Conservation (phyloP, 2,113 vertebrate genomes). For the Apteryx mantelli region DNA sequence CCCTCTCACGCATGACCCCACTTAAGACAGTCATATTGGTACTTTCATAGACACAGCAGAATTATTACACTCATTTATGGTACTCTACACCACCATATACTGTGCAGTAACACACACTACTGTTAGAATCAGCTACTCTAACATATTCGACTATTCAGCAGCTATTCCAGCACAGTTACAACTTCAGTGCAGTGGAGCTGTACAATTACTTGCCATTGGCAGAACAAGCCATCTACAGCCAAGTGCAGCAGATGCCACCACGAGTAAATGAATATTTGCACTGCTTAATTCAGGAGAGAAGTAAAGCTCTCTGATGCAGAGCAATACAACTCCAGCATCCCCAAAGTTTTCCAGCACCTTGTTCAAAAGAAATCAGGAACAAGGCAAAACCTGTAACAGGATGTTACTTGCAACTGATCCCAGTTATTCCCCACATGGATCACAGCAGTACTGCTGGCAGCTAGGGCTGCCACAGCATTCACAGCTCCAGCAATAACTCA, state of each 20-base stretch:
- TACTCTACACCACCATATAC: background rate
- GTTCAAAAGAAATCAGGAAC: background rate
- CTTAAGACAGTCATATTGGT: background rate
- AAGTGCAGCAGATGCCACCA: background rate
- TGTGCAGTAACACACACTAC: rapidly evolving
- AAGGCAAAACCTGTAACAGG: background rate
- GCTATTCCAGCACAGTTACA: background rate
- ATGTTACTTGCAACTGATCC: background rate
- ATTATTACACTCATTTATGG: background rate
- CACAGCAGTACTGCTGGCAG: background rate
- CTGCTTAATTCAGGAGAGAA: background rate
- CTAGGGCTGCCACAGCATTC: background rate
- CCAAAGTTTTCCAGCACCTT: background rate
- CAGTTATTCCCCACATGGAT: background rate
- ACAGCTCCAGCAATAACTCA: background rate
- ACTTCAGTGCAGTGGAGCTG: background rate
- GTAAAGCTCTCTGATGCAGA: background rate
- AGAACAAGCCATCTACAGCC: background rate
- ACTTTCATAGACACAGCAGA: background rate
- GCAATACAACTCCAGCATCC: rapidly evolving
- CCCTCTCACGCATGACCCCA: background rate
- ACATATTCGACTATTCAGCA: background rate
- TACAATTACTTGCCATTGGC: background rate
- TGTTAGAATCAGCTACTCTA: background rate
- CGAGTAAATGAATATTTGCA: rapidly evolving